These are phyloP conservation scores for Pelusios castaneus DNA, from an alignment of 2,113 vertebrate species.

Conservation along the genomic window DNA sequence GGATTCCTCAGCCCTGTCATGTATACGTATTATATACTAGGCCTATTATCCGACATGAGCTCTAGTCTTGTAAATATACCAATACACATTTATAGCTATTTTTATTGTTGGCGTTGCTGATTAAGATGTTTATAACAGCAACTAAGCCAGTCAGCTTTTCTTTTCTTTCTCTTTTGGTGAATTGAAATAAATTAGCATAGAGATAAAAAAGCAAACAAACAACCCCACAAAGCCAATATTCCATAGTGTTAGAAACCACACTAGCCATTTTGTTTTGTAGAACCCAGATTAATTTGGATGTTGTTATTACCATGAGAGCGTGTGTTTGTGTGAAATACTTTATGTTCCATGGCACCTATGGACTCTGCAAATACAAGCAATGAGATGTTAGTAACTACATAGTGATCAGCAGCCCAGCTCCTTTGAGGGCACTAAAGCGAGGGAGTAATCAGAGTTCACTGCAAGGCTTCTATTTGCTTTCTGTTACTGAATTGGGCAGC, in stretches of 20 bases:
- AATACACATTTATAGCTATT: neutral
- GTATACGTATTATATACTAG: rapidly evolving
- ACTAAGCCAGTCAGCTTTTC: neutral
- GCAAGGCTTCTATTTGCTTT: neutral
- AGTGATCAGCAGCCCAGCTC: rapidly evolving
- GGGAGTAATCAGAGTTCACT: neutral
- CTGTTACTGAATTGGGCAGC: neutral
- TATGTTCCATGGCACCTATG: rapidly evolving
- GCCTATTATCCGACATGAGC: neutral
- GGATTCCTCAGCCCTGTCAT: neutral
- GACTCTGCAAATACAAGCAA: rapidly evolving
- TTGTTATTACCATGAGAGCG: neutral
- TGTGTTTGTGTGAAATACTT: neutral
- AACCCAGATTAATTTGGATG: rapidly evolving
- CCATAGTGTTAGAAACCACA: neutral
- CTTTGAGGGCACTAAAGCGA: rapidly evolving
- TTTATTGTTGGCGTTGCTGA: neutral
- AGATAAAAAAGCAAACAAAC: neutral
- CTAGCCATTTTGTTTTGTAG: rapidly evolving
- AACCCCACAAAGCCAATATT: neutral
- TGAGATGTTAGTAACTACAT: neutral
- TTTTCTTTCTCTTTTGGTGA: neutral
- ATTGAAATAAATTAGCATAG: neutral
- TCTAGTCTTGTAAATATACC: neutral
- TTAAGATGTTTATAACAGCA: neutral